Conservation (phyloP, 2,113 vertebrate genomes). For the Psammodynastes pulverulentus region DNA sequence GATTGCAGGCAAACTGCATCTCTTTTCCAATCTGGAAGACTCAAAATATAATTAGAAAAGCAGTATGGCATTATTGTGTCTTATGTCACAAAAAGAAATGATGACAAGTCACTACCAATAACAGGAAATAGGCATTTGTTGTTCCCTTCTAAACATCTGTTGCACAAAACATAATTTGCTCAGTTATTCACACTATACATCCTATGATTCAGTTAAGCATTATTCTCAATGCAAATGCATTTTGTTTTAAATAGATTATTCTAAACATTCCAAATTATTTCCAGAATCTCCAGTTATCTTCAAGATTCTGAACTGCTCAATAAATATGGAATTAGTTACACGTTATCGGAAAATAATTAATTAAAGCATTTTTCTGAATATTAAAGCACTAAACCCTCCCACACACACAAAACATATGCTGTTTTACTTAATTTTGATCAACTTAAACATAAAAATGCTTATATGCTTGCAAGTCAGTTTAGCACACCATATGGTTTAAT, state of each 20-base stretch:
- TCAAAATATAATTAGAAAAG: slow-evolving; percentile 27
- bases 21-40: slow-evolving; percentile 14
- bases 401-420: slow-evolving; percentile 70
- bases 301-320: slow-evolving; percentile 6
- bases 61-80: slow-evolving; percentile 33
- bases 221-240: slow-evolving; percentile 45
- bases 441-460: slow-evolving; percentile 68
- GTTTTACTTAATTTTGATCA: slow-evolving; percentile 71
- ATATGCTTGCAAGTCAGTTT: slow-evolving; percentile 55
- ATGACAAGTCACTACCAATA: slow-evolving; percentile 42
- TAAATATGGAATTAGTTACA: not conserved
- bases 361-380: slow-evolving; percentile 43
- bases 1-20: not conserved
- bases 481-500: slow-evolving; percentile 74
- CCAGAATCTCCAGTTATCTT: not conserved
- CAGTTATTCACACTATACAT: slow-evolving; percentile 52
- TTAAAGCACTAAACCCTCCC: slow-evolving; percentile 54
- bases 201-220: slow-evolving; percentile 45
- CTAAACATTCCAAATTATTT: not conserved
- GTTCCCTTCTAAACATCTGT: slow-evolving; percentile 57
- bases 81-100: slow-evolving; percentile 41
- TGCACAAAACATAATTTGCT: slow-evolving; percentile 60
- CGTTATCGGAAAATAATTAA: not conserved
- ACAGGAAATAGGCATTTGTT: slow-evolving; percentile 40
- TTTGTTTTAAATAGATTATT: slow-evolving; percentile 28